Base-by-base conservation (phyloP, 2,888 invertebrate species). In the Acanthosepion lycidas region DNA sequence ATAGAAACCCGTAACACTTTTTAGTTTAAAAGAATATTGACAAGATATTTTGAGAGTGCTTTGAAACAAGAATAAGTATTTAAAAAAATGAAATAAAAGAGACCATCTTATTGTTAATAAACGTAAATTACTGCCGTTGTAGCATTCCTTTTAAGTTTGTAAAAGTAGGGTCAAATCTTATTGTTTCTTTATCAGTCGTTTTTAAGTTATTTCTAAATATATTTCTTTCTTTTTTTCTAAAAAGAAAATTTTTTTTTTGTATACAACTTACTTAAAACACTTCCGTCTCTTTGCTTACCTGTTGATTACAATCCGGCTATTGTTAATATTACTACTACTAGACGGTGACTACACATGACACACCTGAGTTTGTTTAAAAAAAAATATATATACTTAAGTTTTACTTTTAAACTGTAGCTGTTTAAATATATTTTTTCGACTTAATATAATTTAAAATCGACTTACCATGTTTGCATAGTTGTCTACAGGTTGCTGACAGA, bases 391-490 rank as follows among this genome's bases (percentile, higher is more conserved):
- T 42, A 42, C 42, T 42, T 42, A 78, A n/a, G 23, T 64, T 64
- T 64, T 64, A 8, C 8, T 64, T 64, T 78, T 78, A 12, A 9
- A 28, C n/a, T n/a, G 6, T 8, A 78, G 8, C 6, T 78, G 9
- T 78, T 28, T 15, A n/a, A 28, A 78, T 78, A 64, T 26, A n/a
- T 78, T 78, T 78, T 8, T 33, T 78, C 15, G 15, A 78, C 12
- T 15, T 33, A 78, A 78, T 78, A 33, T 33, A 78, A n/a, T 5
- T 33, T 78, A 1, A 78, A 78, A 78, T n/a, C 33, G n/a, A 78
- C 78, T 78, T 78, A 78, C 78, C 78, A 78, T 78, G n/a, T 78
- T 78, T 78, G 78, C 78, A 78, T 78, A 78, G n/a, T 33, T 33
- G 18, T 78, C n/a, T 33, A n/a, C n/a, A 78, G 78, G 78, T 78